These are phyloP conservation scores for Xylocopa sonorina DNA, from an alignment of 1,140 invertebrate genomes.

Conservation along the genomic window DNA sequence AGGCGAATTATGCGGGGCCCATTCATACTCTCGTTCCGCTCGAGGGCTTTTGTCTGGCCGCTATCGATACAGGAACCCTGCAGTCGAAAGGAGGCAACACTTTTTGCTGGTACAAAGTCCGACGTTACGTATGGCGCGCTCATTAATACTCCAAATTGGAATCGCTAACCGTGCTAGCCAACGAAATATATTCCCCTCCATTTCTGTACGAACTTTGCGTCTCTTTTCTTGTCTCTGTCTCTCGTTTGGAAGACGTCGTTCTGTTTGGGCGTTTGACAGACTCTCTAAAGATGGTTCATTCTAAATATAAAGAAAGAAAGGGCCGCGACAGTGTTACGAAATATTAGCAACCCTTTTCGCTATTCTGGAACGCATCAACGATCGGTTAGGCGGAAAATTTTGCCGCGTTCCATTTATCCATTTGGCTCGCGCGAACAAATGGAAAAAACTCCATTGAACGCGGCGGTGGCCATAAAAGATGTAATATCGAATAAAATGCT, in stretches of 20 bases:
- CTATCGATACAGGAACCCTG: conserved; percentile 23
- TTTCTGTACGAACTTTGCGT: too few species aligned
- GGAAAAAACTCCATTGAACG: background rate
- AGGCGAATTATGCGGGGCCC: conserved; percentile 54
- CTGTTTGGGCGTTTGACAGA: too few species aligned
- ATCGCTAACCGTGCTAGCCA: too few species aligned
- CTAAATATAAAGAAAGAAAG: background rate
- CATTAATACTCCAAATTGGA: background rate
- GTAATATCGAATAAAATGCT: conserved; percentile 32
- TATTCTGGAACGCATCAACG: background rate
- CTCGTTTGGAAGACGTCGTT: too few species aligned
- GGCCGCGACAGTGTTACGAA: background rate
- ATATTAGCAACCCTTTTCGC: background rate
- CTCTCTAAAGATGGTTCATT: background rate
- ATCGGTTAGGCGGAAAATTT: background rate
- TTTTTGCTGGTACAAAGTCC: background rate
- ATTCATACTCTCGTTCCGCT: conserved; percentile 40
- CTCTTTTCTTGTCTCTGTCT: too few species aligned
- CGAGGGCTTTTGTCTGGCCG: conserved; percentile 19
- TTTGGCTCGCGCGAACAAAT: background rate
- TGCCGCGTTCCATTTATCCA: conserved; percentile 3
- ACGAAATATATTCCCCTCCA: too few species aligned
- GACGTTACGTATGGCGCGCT: background rate
- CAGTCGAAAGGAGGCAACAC: background rate
- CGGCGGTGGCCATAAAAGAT: conserved; percentile 19